Evolutionary conservation across 2,797 vertebrate species (phyloP).

Genomic region (Tenualosa thibaudeaui): DNA sequence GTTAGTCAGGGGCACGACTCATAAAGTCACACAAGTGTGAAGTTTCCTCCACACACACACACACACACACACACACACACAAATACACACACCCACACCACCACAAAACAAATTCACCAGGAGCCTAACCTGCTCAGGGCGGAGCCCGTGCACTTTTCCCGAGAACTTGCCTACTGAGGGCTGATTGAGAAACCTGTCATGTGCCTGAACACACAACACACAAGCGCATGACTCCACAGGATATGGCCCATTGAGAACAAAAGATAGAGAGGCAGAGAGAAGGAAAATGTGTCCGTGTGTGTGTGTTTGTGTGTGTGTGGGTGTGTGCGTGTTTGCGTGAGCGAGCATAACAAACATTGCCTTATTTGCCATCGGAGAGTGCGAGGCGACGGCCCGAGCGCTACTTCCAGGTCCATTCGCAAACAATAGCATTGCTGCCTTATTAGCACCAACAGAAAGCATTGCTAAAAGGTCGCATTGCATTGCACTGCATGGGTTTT

Average conservation of each 20-base stretch:
- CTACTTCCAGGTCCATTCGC: background rate
- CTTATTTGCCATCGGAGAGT: conserved; percentile 8
- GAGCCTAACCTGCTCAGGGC: conserved; percentile 22
- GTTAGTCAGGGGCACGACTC: conserved; percentile 61
- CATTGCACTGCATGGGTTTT: no score
- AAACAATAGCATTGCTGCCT: background rate
- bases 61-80: background rate
- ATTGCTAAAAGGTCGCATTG: no score
- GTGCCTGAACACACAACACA: conserved; percentile 45
- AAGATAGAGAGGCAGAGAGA: background rate
- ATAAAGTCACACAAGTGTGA: background rate
- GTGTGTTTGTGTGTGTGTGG: background rate
- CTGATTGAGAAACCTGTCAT: conserved; percentile 36
- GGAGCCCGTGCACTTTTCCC: background rate
- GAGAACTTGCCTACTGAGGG: conserved; percentile 1
- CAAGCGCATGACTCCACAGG: conserved; percentile 37
- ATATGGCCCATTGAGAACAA: background rate
- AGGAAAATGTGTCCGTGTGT: background rate
- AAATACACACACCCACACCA: background rate
- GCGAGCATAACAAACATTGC: conserved; percentile 16
- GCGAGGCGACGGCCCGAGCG: background rate
- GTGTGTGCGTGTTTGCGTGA: background rate
- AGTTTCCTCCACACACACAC: background rate
- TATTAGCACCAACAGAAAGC: no score
- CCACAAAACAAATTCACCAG: background rate